These are phyloP conservation scores for Bombus breviceps DNA, from an alignment of 1,140 invertebrate genomes.

Conservation along the genomic window DNA sequence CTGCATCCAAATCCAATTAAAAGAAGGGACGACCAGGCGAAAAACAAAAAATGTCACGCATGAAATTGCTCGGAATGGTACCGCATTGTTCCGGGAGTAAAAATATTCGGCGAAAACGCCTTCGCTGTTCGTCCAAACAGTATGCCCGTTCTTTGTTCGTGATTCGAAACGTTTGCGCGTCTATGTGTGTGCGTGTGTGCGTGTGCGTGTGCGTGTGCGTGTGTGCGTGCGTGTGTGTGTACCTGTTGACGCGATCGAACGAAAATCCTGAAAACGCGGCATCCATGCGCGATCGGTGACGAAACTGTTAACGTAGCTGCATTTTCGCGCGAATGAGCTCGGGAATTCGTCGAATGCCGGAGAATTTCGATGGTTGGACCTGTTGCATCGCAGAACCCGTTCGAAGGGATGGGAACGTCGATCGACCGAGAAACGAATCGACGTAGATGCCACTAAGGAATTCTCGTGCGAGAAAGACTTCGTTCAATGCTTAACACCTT, in stretches of 20 bases:
- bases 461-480: slow-evolving; percentile 20
- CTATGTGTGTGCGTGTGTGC: not conserved
- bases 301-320: slow-evolving; percentile 25
- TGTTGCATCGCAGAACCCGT: slow-evolving; percentile 24
- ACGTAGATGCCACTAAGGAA: not conserved
- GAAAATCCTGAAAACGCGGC: slow-evolving; percentile 19
- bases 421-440: slow-evolving; percentile 34
- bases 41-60: not conserved
- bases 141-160: not conserved
- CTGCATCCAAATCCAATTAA: not conserved
- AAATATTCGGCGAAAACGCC: not conserved
- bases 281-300: slow-evolving; percentile 5
- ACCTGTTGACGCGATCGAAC: slow-evolving; percentile 4
- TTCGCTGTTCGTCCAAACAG: not conserved
- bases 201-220: not conserved
- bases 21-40: not conserved
- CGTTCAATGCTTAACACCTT: not conserved
- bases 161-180: not conserved
- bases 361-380: slow-evolving; percentile 45
- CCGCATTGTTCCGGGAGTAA: not conserved
- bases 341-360: slow-evolving; percentile 37
- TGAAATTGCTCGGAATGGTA: slow-evolving; percentile 11
- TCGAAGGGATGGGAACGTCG: not conserved
- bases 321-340: slow-evolving; percentile 23
- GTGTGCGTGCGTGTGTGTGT: not conserved